phyloP scores from a whole-genome alignment of 2,797 vertebrate genomes.

The Tarsius wallacei region DNA sequence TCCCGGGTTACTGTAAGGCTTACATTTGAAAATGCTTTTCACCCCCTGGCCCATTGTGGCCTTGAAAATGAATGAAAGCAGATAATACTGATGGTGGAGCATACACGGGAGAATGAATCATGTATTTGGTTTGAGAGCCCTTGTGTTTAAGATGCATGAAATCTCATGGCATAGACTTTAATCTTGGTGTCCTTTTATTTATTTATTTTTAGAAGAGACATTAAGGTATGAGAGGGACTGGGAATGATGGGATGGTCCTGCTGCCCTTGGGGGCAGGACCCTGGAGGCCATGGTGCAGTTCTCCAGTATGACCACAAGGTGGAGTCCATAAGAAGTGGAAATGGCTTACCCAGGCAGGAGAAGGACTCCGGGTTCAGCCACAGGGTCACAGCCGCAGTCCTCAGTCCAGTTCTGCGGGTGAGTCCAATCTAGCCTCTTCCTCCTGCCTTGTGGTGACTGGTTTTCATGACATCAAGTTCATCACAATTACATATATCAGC shows the following conservation, averaged over 20 bases:
- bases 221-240: background rate
- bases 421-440: background rate
- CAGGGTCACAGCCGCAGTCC: background rate
- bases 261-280: background rate
- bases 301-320: constrained; percentile 33
- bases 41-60: background rate
- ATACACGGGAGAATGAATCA: background rate
- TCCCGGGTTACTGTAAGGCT: background rate
- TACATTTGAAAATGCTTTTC: constrained; percentile 49
- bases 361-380: background rate
- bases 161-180: background rate
- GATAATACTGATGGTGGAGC: background rate
- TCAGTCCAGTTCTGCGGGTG: background rate
- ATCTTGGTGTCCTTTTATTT: background rate
- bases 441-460: background rate
- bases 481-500: background rate
- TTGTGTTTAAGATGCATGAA: background rate
- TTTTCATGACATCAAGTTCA: background rate
- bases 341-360: background rate
- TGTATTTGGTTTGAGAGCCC: background rate
- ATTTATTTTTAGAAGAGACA: background rate
- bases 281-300: background rate
- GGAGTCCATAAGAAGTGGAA: background rate
- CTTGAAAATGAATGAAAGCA: constrained; percentile 35
- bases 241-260: background rate